Percentiles rank a stretch among this genome's conserved stretches.
phyloP scores from a whole-genome alignment of 2,113 vertebrate species.

The Dipodomys ordii region DNA sequence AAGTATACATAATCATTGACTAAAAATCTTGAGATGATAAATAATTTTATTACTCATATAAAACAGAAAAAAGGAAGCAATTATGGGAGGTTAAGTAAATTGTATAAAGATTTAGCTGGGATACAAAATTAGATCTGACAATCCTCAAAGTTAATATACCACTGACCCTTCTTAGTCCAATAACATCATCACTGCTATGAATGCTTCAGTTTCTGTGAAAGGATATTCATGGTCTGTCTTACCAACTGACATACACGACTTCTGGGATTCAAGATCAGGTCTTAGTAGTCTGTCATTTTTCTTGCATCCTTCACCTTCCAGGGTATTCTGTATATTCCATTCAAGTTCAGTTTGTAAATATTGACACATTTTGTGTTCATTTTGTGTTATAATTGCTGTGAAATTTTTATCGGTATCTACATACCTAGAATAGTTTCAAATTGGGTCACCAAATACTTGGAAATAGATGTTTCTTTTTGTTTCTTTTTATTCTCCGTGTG shows the following conservation, averaged over 20 bases:
- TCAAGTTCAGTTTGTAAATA: background rate
- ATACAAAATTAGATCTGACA: background rate
- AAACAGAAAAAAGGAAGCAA: background rate
- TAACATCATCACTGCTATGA: background rate
- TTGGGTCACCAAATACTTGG: background rate
- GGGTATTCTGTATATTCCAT: background rate
- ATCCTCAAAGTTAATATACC: background rate
- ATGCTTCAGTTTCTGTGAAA: background rate
- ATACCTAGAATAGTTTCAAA: background rate
- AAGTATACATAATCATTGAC: background rate
- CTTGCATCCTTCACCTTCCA: background rate
- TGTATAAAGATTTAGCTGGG: background rate
- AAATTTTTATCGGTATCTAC: background rate
- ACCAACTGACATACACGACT: background rate
- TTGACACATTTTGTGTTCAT: background rate
- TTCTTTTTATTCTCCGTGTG: background rate
- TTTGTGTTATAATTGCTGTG: background rate
- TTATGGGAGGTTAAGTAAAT: background rate
- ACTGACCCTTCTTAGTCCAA: background rate
- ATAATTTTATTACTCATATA: background rate
- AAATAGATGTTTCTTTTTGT: background rate
- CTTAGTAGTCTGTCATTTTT: background rate
- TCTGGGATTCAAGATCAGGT: background rate
- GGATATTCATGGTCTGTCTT: accelerated
- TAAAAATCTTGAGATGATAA: background rate